Percentiles rank a stretch among this genome's conserved stretches.
Evolutionary conservation across 2,888 invertebrate species (phyloP).

Genomic region (Chloroclystis v-ata): DNA sequence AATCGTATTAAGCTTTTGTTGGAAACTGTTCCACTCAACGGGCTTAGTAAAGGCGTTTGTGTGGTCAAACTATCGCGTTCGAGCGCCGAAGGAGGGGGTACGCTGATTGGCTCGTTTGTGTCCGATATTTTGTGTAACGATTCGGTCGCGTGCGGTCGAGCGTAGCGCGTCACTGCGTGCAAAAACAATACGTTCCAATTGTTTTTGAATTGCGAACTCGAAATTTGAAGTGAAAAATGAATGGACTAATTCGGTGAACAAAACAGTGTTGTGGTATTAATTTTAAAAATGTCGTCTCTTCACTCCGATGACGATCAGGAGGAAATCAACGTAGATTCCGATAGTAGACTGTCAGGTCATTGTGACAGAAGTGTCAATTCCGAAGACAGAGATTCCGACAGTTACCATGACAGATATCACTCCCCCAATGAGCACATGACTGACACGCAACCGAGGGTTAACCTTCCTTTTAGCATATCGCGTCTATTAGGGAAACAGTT

Average conservation of each 20-base stretch:
- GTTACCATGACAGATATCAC: conserved; percentile 68
- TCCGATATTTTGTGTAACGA: conserved; percentile 65
- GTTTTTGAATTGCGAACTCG: conserved; percentile 24
- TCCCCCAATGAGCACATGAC: conserved; percentile 73
- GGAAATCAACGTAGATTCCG: conserved; percentile 83
- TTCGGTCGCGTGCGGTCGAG: conserved; percentile 65
- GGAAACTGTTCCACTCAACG: conserved; percentile 77
- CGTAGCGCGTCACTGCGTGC: conserved; percentile 49
- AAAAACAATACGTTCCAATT: conserved; percentile 37
- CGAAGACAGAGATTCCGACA: conserved; percentile 77
- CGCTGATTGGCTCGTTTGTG: conserved; percentile 65
- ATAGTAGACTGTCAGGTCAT: conserved; percentile 78
- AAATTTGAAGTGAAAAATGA: conserved; percentile 35
- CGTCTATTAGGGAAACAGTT: conserved; percentile 87
- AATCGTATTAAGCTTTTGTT: conserved; percentile 79
- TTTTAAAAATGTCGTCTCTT: conserved; percentile 66
- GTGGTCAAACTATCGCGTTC: conserved; percentile 73
- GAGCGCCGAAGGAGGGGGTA: conserved; percentile 63
- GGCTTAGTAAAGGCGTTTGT: conserved; percentile 74
- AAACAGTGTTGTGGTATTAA: conserved; percentile 17
- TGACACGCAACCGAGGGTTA: conserved; percentile 73
- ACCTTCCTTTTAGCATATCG: conserved; percentile 89
- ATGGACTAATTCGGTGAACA: conserved; percentile 20
- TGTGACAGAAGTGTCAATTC: conserved; percentile 75
- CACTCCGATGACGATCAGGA: conserved; percentile 81